Conservation (phyloP, 2,113 vertebrate genomes). For the Rhinoderma darwinii region DNA sequence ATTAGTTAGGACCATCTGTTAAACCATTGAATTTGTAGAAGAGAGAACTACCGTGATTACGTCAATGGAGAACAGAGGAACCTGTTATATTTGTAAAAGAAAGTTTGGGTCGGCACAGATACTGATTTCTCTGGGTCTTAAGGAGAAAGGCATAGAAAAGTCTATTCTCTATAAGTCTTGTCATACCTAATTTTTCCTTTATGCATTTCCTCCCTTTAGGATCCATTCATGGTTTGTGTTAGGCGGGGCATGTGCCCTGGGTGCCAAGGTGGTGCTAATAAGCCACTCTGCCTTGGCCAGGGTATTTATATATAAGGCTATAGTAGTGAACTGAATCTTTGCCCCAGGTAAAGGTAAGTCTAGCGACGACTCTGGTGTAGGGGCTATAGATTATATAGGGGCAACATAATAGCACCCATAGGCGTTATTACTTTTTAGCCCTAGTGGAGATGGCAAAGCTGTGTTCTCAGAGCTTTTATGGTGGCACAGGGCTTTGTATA, state of each 20-base stretch:
- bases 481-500: too few species aligned
- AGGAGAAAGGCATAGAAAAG: background rate
- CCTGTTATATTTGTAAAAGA: constrained; percentile 32
- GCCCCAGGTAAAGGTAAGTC: background rate
- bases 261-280: background rate
- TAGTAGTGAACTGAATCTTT: background rate
- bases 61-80: background rate
- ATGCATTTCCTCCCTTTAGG: background rate
- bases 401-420: too few species aligned
- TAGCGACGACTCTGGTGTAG: background rate
- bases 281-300: background rate
- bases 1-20: constrained; percentile 86
- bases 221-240: background rate
- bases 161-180: too few species aligned
- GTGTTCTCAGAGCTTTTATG: too few species aligned
- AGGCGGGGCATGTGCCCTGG: too few species aligned
- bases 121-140: background rate
- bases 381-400: background rate
- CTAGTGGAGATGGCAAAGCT: too few species aligned
- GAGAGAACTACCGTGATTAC: constrained; percentile 55
- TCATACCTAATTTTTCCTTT: background rate
- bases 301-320: background rate
- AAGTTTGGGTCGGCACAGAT: background rate
- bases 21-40: constrained; percentile 74
- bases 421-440: too few species aligned